A percentile compares a stretch with the other conserved stretches of the same genome.
These are phyloP conservation scores for Drosophila miranda DNA, from an alignment of 1,140 invertebrate species.

Conservation along the genomic window DNA sequence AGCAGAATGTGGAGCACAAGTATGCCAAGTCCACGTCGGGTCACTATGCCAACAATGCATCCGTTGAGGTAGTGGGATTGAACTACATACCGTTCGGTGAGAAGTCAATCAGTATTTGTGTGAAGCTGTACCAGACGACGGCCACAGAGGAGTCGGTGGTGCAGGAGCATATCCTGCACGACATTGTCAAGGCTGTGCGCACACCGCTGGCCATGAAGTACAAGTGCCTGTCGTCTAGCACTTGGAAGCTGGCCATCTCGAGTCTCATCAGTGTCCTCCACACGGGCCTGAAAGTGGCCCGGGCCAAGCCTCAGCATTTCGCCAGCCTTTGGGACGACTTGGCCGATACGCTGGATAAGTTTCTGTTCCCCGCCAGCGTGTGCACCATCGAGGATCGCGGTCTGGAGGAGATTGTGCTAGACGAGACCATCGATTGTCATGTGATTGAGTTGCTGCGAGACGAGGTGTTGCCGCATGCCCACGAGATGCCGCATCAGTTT, in stretches of 20 bases:
- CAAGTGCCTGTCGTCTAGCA: conserved; percentile 90
- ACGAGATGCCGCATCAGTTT: conserved; percentile 92
- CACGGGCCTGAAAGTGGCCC: conserved; percentile 93
- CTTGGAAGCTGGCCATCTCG: conserved; percentile 93
- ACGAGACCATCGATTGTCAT: conserved; percentile 93
- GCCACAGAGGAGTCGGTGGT: conserved; percentile 89
- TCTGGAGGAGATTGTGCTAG: conserved; percentile 91
- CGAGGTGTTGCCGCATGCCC: conserved; percentile 92
- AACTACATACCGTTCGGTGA: conserved; percentile 95
- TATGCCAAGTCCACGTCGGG: conserved; percentile 61
- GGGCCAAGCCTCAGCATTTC: conserved; percentile 89
- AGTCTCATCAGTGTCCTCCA: conserved; percentile 91
- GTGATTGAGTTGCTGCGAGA: conserved; percentile 92
- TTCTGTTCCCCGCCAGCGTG: conserved; percentile 90
- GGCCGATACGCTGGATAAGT: conserved; percentile 93
- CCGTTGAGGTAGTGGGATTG: conserved; percentile 90
- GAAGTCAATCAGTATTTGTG: conserved; percentile 90
- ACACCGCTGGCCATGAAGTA: conserved; percentile 92
- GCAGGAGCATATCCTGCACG: conserved; percentile 89
- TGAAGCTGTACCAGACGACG: conserved; percentile 92
- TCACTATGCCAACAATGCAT: conserved; percentile 78
- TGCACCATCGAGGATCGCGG: conserved; percentile 86
- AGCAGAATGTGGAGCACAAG: conserved; percentile 83
- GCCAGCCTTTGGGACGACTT: conserved; percentile 92
- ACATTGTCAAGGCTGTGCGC: conserved; percentile 88